Conservation (phyloP, 2,797 vertebrate species). For the Gadopsis marmoratus region DNA sequence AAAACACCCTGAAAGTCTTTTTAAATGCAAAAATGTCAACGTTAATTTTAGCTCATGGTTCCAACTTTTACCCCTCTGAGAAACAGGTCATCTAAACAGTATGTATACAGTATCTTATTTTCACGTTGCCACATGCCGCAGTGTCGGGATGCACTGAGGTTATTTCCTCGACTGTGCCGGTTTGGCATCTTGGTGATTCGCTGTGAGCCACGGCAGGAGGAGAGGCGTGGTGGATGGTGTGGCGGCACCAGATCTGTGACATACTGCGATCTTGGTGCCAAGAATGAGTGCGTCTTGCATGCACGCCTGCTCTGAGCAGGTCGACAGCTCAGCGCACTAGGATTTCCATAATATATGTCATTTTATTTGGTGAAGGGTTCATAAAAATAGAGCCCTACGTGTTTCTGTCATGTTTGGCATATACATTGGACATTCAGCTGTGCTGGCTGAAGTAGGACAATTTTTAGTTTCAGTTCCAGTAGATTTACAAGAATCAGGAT, state of each 20-base stretch:
- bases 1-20: too few relatives aligned
- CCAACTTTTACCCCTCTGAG: background rate
- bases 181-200: background rate
- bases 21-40: background rate
- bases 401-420: background rate
- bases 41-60: background rate
- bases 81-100: background rate
- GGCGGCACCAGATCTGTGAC: too few relatives aligned
- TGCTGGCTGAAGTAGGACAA: background rate
- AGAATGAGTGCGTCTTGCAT: background rate
- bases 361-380: background rate
- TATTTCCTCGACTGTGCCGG: background rate
- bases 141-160: background rate
- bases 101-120: background rate
- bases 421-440: background rate
- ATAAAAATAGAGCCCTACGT: background rate
- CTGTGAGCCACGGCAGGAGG: background rate
- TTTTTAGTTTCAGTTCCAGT: background rate
- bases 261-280: background rate
- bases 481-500: background rate
- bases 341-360: background rate
- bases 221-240: background rate
- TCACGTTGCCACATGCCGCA: background rate
- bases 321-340: background rate
- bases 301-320: background rate